phyloP scores from a whole-genome alignment of 2,113 vertebrate genomes.

The Tylochromis polylepis region DNA sequence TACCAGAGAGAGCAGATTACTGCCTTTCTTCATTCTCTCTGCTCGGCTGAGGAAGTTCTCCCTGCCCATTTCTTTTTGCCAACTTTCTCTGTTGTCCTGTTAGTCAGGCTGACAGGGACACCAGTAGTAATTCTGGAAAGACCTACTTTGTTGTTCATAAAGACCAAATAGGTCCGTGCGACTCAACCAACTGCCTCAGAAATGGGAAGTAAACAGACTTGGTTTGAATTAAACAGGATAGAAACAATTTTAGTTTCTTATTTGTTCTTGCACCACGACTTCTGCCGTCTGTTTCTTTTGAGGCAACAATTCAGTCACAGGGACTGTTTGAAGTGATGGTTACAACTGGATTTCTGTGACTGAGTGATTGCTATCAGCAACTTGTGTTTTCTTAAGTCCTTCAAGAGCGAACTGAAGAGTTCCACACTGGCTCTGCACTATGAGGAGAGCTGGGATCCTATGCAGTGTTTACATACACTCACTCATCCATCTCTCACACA shows the following conservation, averaged over 20 bases:
- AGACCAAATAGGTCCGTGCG: not conserved
- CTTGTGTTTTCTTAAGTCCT: conserved; percentile 42
- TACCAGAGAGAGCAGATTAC: conserved; percentile 67
- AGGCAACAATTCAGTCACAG: not conserved
- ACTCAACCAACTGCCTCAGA: not conserved
- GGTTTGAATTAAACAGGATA: not conserved
- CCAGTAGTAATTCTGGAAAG: not conserved
- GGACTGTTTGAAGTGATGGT: conserved; percentile 27
- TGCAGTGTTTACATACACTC: conserved; percentile 59
- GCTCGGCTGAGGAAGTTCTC: conserved; percentile 36
- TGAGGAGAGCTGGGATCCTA: conserved; percentile 20
- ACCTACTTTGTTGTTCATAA: not conserved
- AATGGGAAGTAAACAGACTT: not conserved
- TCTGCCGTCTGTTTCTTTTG: not conserved
- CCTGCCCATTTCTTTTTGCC: conserved; percentile 2
- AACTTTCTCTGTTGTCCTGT: conserved; percentile 35
- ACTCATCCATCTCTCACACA: conserved; percentile 56
- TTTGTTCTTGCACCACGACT: not conserved
- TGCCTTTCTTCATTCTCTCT: conserved; percentile 54
- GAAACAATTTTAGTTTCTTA: not conserved
- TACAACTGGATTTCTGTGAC: conserved; percentile 3
- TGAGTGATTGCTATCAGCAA: conserved; percentile 23
- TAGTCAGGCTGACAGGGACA: not conserved
- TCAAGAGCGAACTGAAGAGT: conserved; percentile 46
- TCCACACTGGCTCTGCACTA: conserved; percentile 27